Conservation (phyloP, 2,888 invertebrate species). For the Stegana nigrithorax region DNA sequence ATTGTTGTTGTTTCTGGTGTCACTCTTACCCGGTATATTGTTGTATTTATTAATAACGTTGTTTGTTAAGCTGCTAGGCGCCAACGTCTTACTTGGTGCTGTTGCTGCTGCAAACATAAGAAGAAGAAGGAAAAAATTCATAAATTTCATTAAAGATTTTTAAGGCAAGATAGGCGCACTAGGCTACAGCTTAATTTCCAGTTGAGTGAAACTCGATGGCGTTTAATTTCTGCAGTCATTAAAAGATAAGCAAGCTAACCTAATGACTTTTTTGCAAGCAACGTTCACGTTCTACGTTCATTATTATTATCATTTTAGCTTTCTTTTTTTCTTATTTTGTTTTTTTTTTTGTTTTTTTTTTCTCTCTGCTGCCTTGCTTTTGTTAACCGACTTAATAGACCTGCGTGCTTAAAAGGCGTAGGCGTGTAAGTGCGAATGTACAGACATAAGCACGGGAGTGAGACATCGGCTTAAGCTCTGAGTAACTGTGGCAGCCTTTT, state of each 20-base stretch:
- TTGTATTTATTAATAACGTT: too few species aligned
- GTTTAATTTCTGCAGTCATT: conserved; percentile 56
- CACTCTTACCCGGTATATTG: too few species aligned
- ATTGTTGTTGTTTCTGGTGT: too few species aligned
- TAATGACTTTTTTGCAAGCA: conserved; percentile 52
- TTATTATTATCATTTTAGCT: too few species aligned
- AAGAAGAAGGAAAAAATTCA: not conserved
- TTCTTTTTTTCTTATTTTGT: too few species aligned
- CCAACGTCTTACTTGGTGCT: too few species aligned
- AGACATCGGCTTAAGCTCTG: not conserved
- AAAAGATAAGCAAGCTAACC: conserved; percentile 59
- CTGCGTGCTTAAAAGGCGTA: too few species aligned
- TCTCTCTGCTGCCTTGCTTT: too few species aligned
- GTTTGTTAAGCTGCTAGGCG: not conserved
- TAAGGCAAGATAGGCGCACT: not conserved
- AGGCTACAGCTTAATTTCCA: conserved; percentile 41
- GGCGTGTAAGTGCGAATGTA: not conserved
- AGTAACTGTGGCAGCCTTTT: not conserved
- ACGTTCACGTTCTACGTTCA: too few species aligned
- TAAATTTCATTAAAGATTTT: conserved; percentile 13
- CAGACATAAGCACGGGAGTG: not conserved
- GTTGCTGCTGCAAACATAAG: not conserved
- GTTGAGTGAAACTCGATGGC: conserved; percentile 26
- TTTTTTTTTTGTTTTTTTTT: too few species aligned
- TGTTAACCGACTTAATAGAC: too few species aligned